Percentiles rank a stretch among this genome's conserved stretches.
phyloP scores from a whole-genome alignment of 2,797 vertebrate genomes.

The Danio jaintianensis region DNA sequence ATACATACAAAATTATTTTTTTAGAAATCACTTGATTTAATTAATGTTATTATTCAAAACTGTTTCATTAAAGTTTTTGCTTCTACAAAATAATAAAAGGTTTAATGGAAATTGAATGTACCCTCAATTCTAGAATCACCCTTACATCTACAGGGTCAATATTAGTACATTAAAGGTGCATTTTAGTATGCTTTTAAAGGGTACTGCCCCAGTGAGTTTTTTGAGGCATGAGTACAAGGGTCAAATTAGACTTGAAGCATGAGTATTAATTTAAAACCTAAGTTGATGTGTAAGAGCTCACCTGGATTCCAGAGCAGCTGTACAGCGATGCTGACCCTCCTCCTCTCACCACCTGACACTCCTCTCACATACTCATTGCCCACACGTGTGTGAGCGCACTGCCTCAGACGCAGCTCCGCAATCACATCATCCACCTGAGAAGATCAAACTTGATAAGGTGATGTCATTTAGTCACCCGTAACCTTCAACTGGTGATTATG shows the following conservation, averaged over 20 bases:
- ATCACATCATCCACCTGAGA: slow-evolving; percentile 94
- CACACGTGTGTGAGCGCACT: slow-evolving; percentile 91
- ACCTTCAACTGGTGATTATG: neutral
- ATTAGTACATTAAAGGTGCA: no score
- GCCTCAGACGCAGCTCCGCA: slow-evolving; percentile 90
- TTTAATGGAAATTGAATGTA: no score
- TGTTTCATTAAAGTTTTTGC: no score
- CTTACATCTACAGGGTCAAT: no score
- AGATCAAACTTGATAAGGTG: neutral
- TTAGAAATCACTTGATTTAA: no score
- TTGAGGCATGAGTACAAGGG: no score
- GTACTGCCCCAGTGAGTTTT: no score
- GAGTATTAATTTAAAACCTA: neutral
- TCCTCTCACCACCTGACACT: slow-evolving; percentile 91
- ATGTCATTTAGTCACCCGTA: neutral
- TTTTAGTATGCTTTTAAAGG: no score
- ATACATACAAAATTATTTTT: no score
- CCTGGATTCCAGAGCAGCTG: slow-evolving; percentile 98
- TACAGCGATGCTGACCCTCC: slow-evolving; percentile 93
- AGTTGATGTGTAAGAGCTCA: slow-evolving; percentile 67
- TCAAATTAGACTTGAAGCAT: neutral
- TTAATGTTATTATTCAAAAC: no score
- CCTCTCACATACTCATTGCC: slow-evolving; percentile 89
- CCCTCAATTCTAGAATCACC: no score
- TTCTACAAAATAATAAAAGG: no score